Evolutionary conservation across 1,140 invertebrate genomes (phyloP), one percentile per base, ranked within the genome.

Genomic region (Plectus sambesii): DNA sequence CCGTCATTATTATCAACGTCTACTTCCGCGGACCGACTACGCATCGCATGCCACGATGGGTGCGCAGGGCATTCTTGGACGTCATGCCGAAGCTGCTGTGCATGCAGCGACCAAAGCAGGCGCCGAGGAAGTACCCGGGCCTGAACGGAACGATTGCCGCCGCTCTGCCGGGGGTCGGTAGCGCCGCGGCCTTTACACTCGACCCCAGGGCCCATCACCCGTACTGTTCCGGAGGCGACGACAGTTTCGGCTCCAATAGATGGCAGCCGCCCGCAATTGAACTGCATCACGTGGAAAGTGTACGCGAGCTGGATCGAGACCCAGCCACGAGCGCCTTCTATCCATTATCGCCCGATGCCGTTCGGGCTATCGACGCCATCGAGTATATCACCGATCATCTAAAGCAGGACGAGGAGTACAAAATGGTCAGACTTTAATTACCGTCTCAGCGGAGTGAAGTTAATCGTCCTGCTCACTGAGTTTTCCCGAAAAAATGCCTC

Each of bases 1-100:
- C 94, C 0, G 92, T 99, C 20, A 82, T 98, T 63, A 96, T 98
- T 61, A 97, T 99, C 66, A 99, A 99, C 70, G 90, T 88, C 83
- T 97, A 98, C 69, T 98, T 97, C 75, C 78, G 92, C 66, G 90
- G 90, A 15, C 92, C 92, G 1, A 73, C 79, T 27, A 84, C 81
- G 5, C 81, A 83, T 62, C 71, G 84, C 62, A 94, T 96, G 89
- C 88, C 89, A 4, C 81, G 84, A 59, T 87, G 87, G 82, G 90
- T 94, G 56, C 78, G 87, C 25, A 81, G 82, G 42, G 81, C 90
- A 27, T 96, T 96, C 72, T 77, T 96, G n/a, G 85, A 89, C 48
- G 62, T 68, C 37, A 60, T 67, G 41, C 66, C 64, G 15, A 47
- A 49, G 41, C 38, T 67, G 5, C 35, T 67, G 2, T 67, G 64